These are phyloP conservation scores for Ophthalmolycus amberensis DNA, from an alignment of 2,113 vertebrate species.

Conservation along the genomic window DNA sequence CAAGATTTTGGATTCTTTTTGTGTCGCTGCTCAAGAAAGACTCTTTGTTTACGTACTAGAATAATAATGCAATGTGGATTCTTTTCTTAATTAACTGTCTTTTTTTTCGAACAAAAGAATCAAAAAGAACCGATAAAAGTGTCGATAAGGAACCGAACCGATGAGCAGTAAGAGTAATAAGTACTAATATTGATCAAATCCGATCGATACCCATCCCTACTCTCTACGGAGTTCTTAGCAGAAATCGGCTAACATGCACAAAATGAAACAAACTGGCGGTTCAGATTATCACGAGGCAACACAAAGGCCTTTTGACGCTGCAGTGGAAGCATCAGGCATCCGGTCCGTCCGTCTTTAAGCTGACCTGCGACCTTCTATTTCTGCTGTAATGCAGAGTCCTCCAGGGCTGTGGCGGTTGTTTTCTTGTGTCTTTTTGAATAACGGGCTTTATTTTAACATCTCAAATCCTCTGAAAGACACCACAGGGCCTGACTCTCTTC, in stretches of 20 bases:
- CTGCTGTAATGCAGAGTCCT: constrained; percentile 20
- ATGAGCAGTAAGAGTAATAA: neutral
- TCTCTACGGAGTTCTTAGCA: neutral
- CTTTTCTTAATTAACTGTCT: neutral
- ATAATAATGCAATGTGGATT: neutral
- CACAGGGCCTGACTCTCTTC: neutral
- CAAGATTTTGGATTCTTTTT: neutral
- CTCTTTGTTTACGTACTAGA: too few species aligned
- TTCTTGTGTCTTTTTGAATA: constrained; percentile 32
- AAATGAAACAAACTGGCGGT: neutral
- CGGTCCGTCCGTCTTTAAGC: constrained; percentile 5
- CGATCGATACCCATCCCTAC: neutral
- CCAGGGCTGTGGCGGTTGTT: constrained; percentile 26
- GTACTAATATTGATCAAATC: too few species aligned
- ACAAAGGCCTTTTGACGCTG: constrained; percentile 25
- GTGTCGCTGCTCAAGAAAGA: neutral
- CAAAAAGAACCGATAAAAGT: too few species aligned
- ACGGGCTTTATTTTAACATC: constrained; percentile 17
- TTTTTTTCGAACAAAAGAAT: neutral
- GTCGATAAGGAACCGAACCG: too few species aligned
- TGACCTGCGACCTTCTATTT: constrained; percentile 11
- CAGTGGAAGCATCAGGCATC: constrained; percentile 39
- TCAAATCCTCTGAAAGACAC: constrained; percentile 16
- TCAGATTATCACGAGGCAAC: neutral
- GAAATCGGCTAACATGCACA: neutral